Percentiles rank a stretch among this genome's conserved stretches.
Evolutionary conservation across 2,888 invertebrate genomes (phyloP).

Genomic region (Magallana nippona): DNA sequence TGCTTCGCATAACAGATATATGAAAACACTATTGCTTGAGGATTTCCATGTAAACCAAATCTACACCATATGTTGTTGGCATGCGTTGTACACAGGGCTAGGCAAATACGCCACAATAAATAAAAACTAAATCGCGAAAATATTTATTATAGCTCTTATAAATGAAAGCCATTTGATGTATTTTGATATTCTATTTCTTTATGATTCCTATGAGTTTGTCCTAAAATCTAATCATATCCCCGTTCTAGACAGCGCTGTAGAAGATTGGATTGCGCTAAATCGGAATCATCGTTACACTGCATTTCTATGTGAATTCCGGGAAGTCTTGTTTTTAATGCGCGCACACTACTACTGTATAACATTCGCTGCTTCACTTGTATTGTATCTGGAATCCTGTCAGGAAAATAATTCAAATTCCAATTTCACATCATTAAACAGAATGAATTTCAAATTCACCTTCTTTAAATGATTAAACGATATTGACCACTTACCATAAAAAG

Average conservation of each 20-base stretch:
- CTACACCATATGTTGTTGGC: not conserved
- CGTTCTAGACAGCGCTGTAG: slow-evolving; percentile 65
- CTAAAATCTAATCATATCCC: slow-evolving; percentile 34
- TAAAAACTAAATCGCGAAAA: not conserved
- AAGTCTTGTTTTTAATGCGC: slow-evolving; percentile 97
- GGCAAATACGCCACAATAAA: too few relatives aligned
- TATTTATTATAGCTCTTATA: not conserved
- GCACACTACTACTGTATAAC: slow-evolving; percentile 93
- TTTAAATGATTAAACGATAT: too few relatives aligned
- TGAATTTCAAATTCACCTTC: too few relatives aligned
- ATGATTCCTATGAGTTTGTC: not conserved
- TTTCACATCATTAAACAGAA: too few relatives aligned
- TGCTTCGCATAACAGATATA: not conserved
- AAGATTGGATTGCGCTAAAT: slow-evolving; percentile 80
- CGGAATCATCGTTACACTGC: slow-evolving; percentile 95
- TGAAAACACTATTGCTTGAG: not conserved
- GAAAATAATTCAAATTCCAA: not conserved
- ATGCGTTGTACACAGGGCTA: not conserved
- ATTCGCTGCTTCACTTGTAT: slow-evolving; percentile 93
- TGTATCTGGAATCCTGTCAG: slow-evolving; percentile 92
- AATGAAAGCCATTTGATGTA: not conserved
- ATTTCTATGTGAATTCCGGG: slow-evolving; percentile 98
- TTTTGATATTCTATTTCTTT: not conserved
- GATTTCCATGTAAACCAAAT: not conserved
- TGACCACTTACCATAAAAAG: slow-evolving; percentile 72